Base-by-base conservation (phyloP, 2,888 invertebrate species). In the Aporophyla lueneburgensis region DNA sequence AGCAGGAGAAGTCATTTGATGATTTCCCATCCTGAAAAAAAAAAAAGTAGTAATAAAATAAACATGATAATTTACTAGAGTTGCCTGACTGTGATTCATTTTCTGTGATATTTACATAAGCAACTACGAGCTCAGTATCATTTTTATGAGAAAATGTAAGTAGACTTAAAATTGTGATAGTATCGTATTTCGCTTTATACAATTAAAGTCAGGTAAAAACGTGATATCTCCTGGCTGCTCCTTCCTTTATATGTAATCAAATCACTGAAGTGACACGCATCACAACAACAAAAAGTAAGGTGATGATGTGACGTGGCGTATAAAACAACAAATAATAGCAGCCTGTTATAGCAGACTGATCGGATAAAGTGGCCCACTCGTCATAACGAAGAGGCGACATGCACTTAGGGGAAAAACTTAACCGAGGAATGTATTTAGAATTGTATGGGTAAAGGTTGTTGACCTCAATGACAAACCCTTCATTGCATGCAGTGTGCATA, bases 381-480 rank as follows among this genome's bases (percentile, higher is more conserved):
- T 71, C 66, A 62, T 59, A 81, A 73, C 76, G 53, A 76, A 76
- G 68, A 66, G 63, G 65, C 27, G 61, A 61, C 51, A 69, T 71
- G 77, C 61, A 80, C 24, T 58, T 53, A 54, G 71, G 54, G 19
- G 58, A 40, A 0, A 27, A 40, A 72, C 46, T 61, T 56, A 43
- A 46, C 43, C 51, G 6, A 53, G 27, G 9, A 59, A 40, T 62
- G 59, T 70, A 83, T 83, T 71, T 27, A 4, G 16, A 51, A 61
- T 81, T 68, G n/a, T 63, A 65, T 59, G 33, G 2, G 33, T 33
- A 33, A 33, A 33, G 33, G 9, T 59, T 43, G 65, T 65, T 65
- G 40, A 43, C 33, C 33, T 33, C 24, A n/a, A 16, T 43, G 16
- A 16, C 59, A 59, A 56, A 56, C 7, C 16, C 12, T 53, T 27